Conservation (phyloP, 2,888 invertebrate genomes). For the Fabriciana adippe region DNA sequence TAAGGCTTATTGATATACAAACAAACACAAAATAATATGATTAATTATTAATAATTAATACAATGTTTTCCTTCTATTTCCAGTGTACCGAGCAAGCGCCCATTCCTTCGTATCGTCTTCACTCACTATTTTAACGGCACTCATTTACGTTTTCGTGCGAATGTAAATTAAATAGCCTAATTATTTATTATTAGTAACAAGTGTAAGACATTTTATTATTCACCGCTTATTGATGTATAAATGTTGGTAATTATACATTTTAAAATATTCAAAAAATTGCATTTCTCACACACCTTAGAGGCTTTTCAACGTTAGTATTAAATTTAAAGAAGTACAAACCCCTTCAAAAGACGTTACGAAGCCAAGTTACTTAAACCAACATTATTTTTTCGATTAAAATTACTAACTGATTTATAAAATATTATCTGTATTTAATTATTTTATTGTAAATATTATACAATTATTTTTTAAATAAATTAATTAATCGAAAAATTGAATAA, state of each 20-base stretch:
- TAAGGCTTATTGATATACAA: neutral
- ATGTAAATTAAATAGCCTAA: slow-evolving; percentile 60
- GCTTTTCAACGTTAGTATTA: slow-evolving; percentile 22
- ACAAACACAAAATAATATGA: neutral
- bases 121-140: slow-evolving; percentile 51
- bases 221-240: slow-evolving; percentile 40
- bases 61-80: slow-evolving; percentile 44
- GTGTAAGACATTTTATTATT: slow-evolving; percentile 34
- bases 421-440: slow-evolving; percentile 29
- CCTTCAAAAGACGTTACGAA: slow-evolving; percentile 26
- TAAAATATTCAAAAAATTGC: slow-evolving; percentile 10
- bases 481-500: slow-evolving; percentile 27
- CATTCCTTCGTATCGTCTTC: slow-evolving; percentile 53
- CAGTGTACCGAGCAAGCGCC: slow-evolving; percentile 58
- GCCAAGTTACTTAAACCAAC: slow-evolving; percentile 40
- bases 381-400: slow-evolving; percentile 17
- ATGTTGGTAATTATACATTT: slow-evolving; percentile 30
- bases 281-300: slow-evolving; percentile 19
- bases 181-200: slow-evolving; percentile 68
- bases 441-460: slow-evolving; percentile 36
- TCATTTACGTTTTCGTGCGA: slow-evolving; percentile 73
- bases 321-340: slow-evolving; percentile 28
- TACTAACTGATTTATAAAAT: slow-evolving; percentile 24
- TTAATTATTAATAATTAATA: neutral
- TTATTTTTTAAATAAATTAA: slow-evolving; percentile 32